These are phyloP conservation scores for Drosophila sturtevanti DNA, from an alignment of 1,140 invertebrate genomes.

Conservation along the genomic window DNA sequence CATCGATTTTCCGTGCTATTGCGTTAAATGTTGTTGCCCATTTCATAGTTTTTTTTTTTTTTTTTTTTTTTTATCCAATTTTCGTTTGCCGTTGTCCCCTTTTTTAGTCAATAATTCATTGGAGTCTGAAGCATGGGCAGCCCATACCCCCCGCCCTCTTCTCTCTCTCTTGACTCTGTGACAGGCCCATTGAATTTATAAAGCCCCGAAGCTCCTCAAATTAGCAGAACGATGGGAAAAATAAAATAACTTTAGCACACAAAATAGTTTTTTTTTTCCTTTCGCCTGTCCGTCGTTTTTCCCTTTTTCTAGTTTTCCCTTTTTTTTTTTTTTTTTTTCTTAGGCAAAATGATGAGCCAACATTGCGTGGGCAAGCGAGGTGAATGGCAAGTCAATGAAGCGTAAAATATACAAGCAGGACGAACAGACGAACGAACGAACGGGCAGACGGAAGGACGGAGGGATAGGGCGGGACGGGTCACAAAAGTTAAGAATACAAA, in stretches of 20 bases:
- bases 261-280: slow-evolving; percentile 19
- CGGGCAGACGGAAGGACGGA: too few relatives aligned
- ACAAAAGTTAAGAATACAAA: slow-evolving; percentile 8
- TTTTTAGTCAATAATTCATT: slow-evolving; percentile 73
- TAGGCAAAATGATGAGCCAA: slow-evolving; percentile 43
- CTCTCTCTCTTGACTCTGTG: slow-evolving; percentile 1
- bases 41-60: slow-evolving; percentile 26
- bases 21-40: slow-evolving; percentile 70
- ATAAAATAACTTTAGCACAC: slow-evolving; percentile 27
- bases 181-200: slow-evolving; percentile 69
- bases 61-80: slow-evolving; percentile 7
- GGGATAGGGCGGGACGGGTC: too few relatives aligned
- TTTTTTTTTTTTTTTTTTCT: neutral
- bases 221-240: slow-evolving; percentile 46
- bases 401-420: slow-evolving; percentile 60
- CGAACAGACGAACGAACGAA: neutral
- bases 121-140: slow-evolving; percentile 28
- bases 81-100: slow-evolving; percentile 12
- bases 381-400: slow-evolving; percentile 69
- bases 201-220: slow-evolving; percentile 59
- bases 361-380: slow-evolving; percentile 53
- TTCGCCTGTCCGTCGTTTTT: too few relatives aligned
- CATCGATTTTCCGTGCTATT: slow-evolving; percentile 81
- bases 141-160: slow-evolving; percentile 18
- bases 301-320: neutral